Evolutionary conservation across 2,113 vertebrate genomes (phyloP), one percentile per base, ranked within the genome.

Genomic region (Pollimyrus isidori): DNA sequence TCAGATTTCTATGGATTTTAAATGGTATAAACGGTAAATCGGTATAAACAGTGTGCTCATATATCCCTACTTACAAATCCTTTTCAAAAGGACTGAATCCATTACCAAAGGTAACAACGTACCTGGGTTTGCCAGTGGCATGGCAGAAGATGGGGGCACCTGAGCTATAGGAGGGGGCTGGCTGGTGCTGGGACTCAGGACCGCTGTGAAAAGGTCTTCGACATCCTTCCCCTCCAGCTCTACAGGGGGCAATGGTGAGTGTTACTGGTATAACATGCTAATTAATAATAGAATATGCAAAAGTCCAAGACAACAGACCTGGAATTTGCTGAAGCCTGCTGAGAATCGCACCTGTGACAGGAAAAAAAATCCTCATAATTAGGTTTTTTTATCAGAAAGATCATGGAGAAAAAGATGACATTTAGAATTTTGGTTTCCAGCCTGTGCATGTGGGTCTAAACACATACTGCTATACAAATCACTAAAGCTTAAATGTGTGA

Each of bases 141-240:
- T 89, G 11, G 96, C 17, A 65, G 90, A 65, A 35, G 84, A 86
- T 45, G 90, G 90, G 30, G 89, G 50, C 89, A 48, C 90, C 89
- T 65, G 65, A 52, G 82, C 94, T 94, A 89, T 86, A 93, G 94
- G 83, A 80, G 94, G 95, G 26, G 95, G 93, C 89, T 96, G 97
- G 0, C 94, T 89, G 56, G 94, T 91, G 82, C 89, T 96, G 90
- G 98, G 98, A 92, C 98, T 99, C 88, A 99, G 94, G 3, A 99
- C 98, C 10, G 98, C 98, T 7, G 98, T 98, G 91, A 99, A 99
- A 87, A 99, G 91, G 89, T 99, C 98, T 94, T 99, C 98, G n/a
- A 99, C 98, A 49, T 99, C 98, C 92, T 99, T 99, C 87, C 98
- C 98, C 93, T 97, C 97, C 53, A 99, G 96, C 91, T 99, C 98